A percentile compares a stretch with the other conserved stretches of the same genome.
phyloP scores from a whole-genome alignment of 2,113 vertebrate genomes.

The Laticauda laticaudata region DNA sequence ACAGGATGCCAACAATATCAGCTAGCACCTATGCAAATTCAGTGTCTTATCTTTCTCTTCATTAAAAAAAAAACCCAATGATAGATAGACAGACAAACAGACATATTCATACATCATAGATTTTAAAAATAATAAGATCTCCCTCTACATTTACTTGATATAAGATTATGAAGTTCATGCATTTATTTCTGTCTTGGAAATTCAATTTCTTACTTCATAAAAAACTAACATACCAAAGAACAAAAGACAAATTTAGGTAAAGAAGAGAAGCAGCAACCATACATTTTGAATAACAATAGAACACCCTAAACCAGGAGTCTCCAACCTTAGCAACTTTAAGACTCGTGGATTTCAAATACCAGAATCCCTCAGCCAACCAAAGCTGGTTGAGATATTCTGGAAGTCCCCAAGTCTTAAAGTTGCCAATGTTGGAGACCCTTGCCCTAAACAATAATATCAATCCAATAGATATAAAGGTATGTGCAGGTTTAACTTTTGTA shows the following conservation, averaged over 20 bases:
- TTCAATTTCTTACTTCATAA: neutral
- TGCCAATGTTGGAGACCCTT: no score
- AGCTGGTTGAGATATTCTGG: no score
- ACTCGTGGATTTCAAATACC: no score
- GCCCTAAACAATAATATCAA: neutral
- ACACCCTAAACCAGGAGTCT: no score
- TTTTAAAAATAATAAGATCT: no score
- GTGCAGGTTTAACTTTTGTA: neutral
- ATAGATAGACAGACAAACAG: no score
- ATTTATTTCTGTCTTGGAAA: neutral
- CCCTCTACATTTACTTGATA: neutral
- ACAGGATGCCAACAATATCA: neutral
- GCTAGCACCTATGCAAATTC: neutral
- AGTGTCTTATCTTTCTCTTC: neutral
- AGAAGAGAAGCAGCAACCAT: neutral
- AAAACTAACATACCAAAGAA: neutral
- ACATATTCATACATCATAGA: no score
- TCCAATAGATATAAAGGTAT: neutral
- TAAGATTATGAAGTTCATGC: neutral
- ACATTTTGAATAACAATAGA: neutral
- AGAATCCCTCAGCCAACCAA: no score
- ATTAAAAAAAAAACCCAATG: neutral
- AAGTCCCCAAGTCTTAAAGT: no score
- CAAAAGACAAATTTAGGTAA: neutral
- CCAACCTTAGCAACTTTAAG: no score